Percentiles rank a stretch among this genome's conserved stretches.
Evolutionary conservation across 2,888 invertebrate species (phyloP).

Genomic region (Abscondita cerata): DNA sequence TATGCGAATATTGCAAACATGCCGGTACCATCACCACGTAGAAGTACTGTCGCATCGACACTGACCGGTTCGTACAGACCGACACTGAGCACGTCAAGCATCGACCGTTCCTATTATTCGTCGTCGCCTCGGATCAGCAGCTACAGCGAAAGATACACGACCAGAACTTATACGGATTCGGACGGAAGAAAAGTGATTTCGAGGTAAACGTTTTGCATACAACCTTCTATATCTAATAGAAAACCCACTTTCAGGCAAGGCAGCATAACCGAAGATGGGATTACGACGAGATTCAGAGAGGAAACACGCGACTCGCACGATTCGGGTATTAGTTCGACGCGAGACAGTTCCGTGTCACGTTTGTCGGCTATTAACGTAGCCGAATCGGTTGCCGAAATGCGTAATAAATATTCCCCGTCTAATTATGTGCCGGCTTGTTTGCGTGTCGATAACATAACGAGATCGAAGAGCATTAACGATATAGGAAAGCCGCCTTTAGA

Average conservation of each 20-base stretch:
- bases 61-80: conserved; percentile 61
- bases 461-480: conserved; percentile 67
- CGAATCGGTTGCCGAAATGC: conserved; percentile 67
- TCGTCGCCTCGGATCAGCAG: conserved; percentile 56
- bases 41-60: conserved; percentile 56
- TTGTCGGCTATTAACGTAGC: conserved; percentile 48
- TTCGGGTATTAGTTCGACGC: conserved; percentile 54
- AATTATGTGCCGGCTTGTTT: conserved; percentile 70
- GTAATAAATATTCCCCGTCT: conserved; percentile 78
- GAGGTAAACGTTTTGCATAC: conserved; percentile 44
- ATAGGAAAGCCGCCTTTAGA: conserved; percentile 61
- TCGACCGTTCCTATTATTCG: conserved; percentile 65
- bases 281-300: conserved; percentile 58
- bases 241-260: conserved; percentile 51
- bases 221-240: neutral
- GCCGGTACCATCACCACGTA: conserved; percentile 67
- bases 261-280: conserved; percentile 57
- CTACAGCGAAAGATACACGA: conserved; percentile 64
- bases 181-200: conserved; percentile 62
- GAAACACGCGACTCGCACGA: conserved; percentile 55
- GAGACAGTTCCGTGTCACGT: conserved; percentile 61
- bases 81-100: conserved; percentile 59
- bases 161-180: conserved; percentile 63
- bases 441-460: conserved; percentile 53
- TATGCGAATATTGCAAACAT: conserved; percentile 48